Conservation (phyloP, 2,888 invertebrate genomes). For the Sceliomorpha sp. region DNA sequence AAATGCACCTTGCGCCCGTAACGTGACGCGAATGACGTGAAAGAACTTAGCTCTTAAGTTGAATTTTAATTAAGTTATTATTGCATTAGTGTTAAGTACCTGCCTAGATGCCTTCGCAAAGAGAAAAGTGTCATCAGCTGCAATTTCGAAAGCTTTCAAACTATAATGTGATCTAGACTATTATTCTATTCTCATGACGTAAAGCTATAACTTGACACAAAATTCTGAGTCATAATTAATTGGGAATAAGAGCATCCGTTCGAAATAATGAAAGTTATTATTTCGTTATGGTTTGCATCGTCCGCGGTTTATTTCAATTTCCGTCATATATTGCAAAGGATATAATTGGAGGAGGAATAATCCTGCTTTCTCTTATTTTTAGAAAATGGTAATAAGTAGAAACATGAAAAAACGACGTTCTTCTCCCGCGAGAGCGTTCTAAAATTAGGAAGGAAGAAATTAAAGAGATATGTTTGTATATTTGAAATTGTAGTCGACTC, state of each 20-base stretch:
- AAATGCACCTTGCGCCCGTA: conserved; percentile 26
- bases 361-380: too few relatives aligned
- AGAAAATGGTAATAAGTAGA: too few relatives aligned
- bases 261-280: conserved; percentile 33
- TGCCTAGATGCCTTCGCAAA: conserved; percentile 57
- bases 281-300: conserved; percentile 31
- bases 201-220: conserved; percentile 39
- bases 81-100: conserved; percentile 70
- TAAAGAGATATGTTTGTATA: too few relatives aligned
- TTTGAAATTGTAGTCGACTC: too few relatives aligned
- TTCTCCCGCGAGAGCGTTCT: too few relatives aligned
- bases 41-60: conserved; percentile 57
- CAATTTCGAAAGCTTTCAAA: conserved; percentile 71
- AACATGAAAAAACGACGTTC: too few relatives aligned
- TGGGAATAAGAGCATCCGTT: conserved; percentile 31
- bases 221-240: conserved; percentile 43
- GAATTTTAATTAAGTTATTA: conserved; percentile 70
- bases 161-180: conserved; percentile 46
- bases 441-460: too few relatives aligned
- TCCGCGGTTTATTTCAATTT: conserved; percentile 9
- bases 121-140: conserved; percentile 61
- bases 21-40: conserved; percentile 39
- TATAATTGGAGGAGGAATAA: too few relatives aligned
- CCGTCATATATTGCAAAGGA: neutral
- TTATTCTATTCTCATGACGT: conserved; percentile 44